Base-by-base conservation (phyloP, 2,113 vertebrate species). In the Lutjanus erythropterus region DNA sequence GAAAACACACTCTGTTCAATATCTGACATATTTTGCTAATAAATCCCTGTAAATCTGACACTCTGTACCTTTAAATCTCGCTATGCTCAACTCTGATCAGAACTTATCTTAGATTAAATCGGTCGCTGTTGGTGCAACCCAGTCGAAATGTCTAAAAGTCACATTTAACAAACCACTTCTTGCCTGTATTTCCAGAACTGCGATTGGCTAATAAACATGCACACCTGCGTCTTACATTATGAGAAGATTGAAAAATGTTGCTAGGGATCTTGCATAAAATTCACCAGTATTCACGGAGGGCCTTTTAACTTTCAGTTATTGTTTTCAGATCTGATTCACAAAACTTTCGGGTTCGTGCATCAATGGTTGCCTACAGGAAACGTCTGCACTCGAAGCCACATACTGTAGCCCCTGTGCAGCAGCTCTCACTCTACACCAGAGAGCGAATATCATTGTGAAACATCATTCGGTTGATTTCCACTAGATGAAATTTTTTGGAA, bases 401-500 rank as follows among this genome's bases (percentile, higher is more conserved):
- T 3, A 31, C 56, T 69, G 37, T 39, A 64, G 66, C 71, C 71
- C 70, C 42, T 58, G 46, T 1, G 16, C 68, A 47, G 37, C 87
- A 80, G n/a, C 61, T 75, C 50, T 71, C 79, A 7, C 71, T 73
- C 72, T 67, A 59, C 27, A 41, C 23, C 37, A 33, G 11, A 59
- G 3, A 69, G 44, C 15, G 35, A 89, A 86, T 83, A 79, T 86
- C 78, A 79, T 65, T 78, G 66, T 84, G 86, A 91, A 88, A 91
- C 78, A 66, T n/a, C 78, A 66, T n/a, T 88, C 73, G 72, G 80
- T 85, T 81, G 59, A 91, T 94, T 95, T 95, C 92, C 91, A 90
- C 80, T 60, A 69, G 69, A 88, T 87, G 44, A 87, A 77, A 84
- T 74, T 87, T 83, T 86, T 86, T 88, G 89, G 88, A 93, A 92